Conservation (phyloP, 35 echinoderm and acorn worm genomes). For the Holothuria glaberrima region DNA sequence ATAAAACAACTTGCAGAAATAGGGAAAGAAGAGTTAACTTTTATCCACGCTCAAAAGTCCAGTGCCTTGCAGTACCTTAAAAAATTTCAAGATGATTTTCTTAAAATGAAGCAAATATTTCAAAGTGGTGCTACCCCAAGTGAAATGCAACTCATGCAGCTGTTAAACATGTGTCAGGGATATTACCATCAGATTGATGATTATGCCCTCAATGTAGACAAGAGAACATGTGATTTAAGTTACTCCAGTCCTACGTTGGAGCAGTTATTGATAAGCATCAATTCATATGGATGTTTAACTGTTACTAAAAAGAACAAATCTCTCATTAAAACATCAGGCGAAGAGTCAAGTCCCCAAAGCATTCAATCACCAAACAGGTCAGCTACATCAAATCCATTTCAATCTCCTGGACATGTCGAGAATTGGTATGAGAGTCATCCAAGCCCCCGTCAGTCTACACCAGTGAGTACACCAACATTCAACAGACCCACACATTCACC, state of each 20-base stretch:
- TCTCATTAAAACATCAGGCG: background rate
- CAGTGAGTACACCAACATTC: background rate
- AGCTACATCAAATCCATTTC: conserved; percentile 18
- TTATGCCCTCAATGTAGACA: conserved; percentile 79
- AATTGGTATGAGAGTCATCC: conserved; percentile 14
- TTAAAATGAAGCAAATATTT: conserved; percentile 73
- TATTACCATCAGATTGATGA: conserved; percentile 81
- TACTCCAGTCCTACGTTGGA: conserved; percentile 73
- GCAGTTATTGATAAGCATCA: conserved; percentile 82
- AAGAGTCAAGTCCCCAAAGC: background rate
- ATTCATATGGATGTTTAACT: conserved; percentile 76
- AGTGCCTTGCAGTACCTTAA: conserved; percentile 83
- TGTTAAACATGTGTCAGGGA: conserved; percentile 71
- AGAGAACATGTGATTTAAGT: conserved; percentile 59
- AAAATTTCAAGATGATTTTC: conserved; percentile 79
- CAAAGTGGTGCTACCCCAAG: conserved; percentile 59
- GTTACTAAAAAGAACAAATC: conserved; percentile 49
- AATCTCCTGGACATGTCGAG: background rate
- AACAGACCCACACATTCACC: background rate
- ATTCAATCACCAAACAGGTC: background rate
- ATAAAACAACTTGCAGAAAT: conserved; percentile 83
- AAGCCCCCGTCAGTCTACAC: background rate
- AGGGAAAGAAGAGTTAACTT: conserved; percentile 76
- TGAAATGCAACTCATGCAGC: conserved; percentile 76
- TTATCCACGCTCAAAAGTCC: conserved; percentile 76